Evolutionary conservation across 2,888 invertebrate genomes (phyloP).

Genomic region (Hetaerina titia): DNA sequence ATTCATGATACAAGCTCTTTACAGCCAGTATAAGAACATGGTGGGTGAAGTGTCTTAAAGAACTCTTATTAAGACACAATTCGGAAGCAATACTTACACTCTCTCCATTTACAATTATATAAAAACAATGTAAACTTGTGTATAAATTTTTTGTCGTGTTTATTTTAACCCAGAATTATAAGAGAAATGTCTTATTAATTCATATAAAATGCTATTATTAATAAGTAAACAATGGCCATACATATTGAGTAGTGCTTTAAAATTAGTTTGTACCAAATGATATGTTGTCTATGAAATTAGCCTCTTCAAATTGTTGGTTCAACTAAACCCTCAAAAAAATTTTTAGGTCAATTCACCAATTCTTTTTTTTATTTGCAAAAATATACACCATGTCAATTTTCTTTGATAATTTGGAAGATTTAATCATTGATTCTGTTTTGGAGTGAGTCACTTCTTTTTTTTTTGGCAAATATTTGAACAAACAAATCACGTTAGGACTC

Average conservation of each 20-base stretch:
- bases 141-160: constrained; percentile 36
- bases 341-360: not conserved
- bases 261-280: constrained; percentile 67
- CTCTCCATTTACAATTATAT: constrained; percentile 14
- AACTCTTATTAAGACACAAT: not conserved
- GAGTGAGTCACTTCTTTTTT: not conserved
- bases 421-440: not conserved
- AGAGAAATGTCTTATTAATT: constrained; percentile 21
- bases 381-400: constrained; percentile 34
- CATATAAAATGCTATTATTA: constrained; percentile 41
- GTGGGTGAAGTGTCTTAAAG: constrained; percentile 21
- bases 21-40: constrained; percentile 48
- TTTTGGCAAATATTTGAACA: not conserved
- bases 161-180: constrained; percentile 43
- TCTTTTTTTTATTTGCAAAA: constrained; percentile 51
- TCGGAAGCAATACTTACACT: not conserved
- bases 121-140: constrained; percentile 53
- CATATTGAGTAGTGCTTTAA: constrained; percentile 40
- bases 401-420: constrained; percentile 17
- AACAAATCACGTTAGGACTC: not conserved
- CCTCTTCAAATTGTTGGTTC: not conserved
- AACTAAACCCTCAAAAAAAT: not conserved
- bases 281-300: constrained; percentile 48
- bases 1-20: constrained; percentile 51
- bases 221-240: constrained; percentile 40